phyloP scores from a whole-genome alignment of 2,888 invertebrate genomes.

The Cyclophora albipunctata region DNA sequence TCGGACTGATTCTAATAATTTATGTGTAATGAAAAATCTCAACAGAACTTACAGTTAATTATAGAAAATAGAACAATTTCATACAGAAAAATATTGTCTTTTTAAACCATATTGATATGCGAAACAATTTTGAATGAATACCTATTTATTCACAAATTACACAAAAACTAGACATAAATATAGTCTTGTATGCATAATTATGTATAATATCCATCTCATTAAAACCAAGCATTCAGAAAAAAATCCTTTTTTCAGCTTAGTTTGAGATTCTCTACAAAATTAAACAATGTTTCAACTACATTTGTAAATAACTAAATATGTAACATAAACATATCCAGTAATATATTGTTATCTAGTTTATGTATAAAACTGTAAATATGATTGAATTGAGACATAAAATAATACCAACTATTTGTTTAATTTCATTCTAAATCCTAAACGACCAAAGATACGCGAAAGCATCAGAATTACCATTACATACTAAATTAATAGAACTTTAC shows the following conservation, averaged over 20 bases:
- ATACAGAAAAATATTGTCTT: conserved; percentile 43
- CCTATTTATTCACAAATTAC: too few relatives aligned
- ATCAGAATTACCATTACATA: neutral
- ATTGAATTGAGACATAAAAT: too few relatives aligned
- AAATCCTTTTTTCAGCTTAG: neutral
- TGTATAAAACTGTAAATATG: neutral
- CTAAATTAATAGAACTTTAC: conserved; percentile 16
- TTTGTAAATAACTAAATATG: neutral
- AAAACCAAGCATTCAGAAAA: neutral
- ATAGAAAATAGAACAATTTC: too few relatives aligned
- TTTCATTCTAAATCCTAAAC: neutral
- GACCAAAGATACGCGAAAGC: neutral
- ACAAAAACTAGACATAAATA: too few relatives aligned
- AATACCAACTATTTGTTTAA: too few relatives aligned
- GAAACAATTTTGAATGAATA: conserved; percentile 6
- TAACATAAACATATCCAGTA: neutral
- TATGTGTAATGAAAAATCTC: neutral
- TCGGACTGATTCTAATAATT: neutral
- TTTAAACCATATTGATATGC: conserved; percentile 39
- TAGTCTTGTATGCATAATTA: too few relatives aligned
- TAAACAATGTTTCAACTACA: neutral
- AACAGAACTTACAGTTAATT: neutral
- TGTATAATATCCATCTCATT: too few relatives aligned
- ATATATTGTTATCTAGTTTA: neutral
- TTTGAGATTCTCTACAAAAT: neutral